phyloP scores from a whole-genome alignment of 2,888 invertebrate genomes.

The Euphydryas editha region DNA sequence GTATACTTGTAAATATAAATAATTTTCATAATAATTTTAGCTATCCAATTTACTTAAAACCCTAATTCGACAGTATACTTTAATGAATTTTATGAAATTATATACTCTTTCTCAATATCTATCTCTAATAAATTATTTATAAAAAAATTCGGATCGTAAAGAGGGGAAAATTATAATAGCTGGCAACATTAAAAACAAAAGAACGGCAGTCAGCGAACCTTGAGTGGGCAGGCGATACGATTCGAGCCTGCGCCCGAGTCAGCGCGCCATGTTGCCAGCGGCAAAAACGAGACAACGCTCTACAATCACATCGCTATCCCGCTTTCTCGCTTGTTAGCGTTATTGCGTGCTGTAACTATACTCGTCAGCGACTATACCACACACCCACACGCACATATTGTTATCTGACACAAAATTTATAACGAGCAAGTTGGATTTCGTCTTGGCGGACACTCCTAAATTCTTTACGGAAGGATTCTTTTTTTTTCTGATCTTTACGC shows the following conservation, averaged over 20 bases:
- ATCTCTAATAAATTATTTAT: too few relatives aligned
- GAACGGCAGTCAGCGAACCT: constrained; percentile 85
- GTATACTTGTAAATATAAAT: too few relatives aligned
- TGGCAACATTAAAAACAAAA: constrained; percentile 84
- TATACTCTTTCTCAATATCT: too few relatives aligned
- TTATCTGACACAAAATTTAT: constrained; percentile 83
- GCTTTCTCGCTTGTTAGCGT: constrained; percentile 82
- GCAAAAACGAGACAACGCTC: constrained; percentile 62
- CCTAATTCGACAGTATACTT: too few relatives aligned
- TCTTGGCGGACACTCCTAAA: constrained; percentile 78
- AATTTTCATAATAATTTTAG: too few relatives aligned
- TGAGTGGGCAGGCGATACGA: constrained; percentile 85
- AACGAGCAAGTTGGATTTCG: constrained; percentile 80
- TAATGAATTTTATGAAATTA: too few relatives aligned
- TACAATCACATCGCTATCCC: constrained; percentile 56
- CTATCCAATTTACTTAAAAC: too few relatives aligned
- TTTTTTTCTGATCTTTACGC: constrained; percentile 64
- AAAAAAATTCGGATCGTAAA: neutral
- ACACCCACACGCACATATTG: constrained; percentile 81
- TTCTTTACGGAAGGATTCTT: constrained; percentile 78
- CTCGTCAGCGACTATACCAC: constrained; percentile 80
- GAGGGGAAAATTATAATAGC: constrained; percentile 47
- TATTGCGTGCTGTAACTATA: constrained; percentile 83
- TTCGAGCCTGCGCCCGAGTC: constrained; percentile 87
- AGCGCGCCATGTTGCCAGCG: constrained; percentile 80